A percentile compares a stretch with the other conserved stretches of the same genome.
Conservation (phyloP, 2,113 vertebrate species). For the Calyptomena viridis region DNA sequence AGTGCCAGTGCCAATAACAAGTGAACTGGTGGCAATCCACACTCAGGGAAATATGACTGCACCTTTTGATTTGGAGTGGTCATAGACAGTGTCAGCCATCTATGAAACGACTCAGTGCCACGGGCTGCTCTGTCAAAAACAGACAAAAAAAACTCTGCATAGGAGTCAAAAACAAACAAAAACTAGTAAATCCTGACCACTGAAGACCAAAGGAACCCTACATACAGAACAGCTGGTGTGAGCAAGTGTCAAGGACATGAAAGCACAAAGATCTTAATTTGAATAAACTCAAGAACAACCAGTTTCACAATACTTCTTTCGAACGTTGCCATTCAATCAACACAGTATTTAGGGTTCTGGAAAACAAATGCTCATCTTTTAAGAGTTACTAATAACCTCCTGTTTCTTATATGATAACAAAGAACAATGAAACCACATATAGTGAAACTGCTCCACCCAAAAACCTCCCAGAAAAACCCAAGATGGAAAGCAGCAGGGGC, state of each 20-base stretch:
- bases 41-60: neutral
- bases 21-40: neutral
- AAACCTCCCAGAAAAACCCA: neutral
- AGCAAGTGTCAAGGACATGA: neutral
- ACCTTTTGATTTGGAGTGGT: neutral
- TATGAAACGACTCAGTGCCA: neutral
- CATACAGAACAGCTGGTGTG: neutral
- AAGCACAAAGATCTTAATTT: neutral
- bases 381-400: neutral
- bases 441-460: constrained; percentile 16
- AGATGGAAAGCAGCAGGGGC: neutral
- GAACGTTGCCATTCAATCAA: neutral
- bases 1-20: neutral
- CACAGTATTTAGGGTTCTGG: neutral
- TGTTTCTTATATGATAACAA: neutral
- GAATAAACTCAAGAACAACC: neutral
- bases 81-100: neutral
- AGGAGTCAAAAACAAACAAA: neutral
- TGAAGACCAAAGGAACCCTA: neutral
- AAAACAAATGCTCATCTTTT: neutral
- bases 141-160: too few species aligned
- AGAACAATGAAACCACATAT: neutral
- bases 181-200: neutral
- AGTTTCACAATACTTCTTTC: neutral
- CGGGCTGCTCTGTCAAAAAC: neutral